Conservation (phyloP, 64 coral and sea anemone species). For the Orbicella faveolata region DNA sequence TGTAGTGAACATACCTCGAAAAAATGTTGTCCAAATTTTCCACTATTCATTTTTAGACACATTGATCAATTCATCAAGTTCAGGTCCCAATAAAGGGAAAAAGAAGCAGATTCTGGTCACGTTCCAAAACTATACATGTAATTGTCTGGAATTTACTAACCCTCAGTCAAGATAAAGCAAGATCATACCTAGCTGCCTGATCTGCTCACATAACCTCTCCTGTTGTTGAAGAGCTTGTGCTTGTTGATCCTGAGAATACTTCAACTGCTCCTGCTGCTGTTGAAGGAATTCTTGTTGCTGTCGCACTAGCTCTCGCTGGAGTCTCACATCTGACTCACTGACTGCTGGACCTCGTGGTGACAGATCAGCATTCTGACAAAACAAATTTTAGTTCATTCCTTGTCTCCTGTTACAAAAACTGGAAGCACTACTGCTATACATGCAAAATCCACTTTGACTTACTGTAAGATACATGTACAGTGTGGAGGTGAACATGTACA, state of each 20-base stretch:
- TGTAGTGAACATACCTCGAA: too few relatives aligned
- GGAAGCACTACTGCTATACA: not conserved
- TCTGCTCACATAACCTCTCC: conserved; percentile 74
- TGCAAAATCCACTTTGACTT: too few relatives aligned
- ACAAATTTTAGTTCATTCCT: not conserved
- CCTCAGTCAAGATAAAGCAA: too few relatives aligned
- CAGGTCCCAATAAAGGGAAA: too few relatives aligned
- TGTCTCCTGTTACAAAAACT: not conserved
- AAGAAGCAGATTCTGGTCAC: too few relatives aligned
- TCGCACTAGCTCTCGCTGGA: conserved; percentile 75
- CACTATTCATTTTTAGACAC: too few relatives aligned
- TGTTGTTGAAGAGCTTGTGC: conserved; percentile 72
- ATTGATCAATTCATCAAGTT: too few relatives aligned
- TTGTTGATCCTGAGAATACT: conserved; percentile 69
- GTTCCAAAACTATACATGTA: too few relatives aligned
- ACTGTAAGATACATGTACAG: too few relatives aligned
- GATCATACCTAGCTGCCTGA: conserved; percentile 65
- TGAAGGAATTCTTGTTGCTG: conserved; percentile 82
- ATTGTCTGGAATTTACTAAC: too few relatives aligned
- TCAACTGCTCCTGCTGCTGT: conserved; percentile 65
- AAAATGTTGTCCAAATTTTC: too few relatives aligned
- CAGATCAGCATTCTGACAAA: not conserved
- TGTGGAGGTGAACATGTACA: too few relatives aligned
- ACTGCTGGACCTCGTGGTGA: conserved; percentile 42
- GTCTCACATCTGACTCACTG: conserved; percentile 53